Percentiles rank a stretch among this genome's conserved stretches.
phyloP scores from a whole-genome alignment of 2,113 vertebrate genomes.

The Erpornis zantholeuca region DNA sequence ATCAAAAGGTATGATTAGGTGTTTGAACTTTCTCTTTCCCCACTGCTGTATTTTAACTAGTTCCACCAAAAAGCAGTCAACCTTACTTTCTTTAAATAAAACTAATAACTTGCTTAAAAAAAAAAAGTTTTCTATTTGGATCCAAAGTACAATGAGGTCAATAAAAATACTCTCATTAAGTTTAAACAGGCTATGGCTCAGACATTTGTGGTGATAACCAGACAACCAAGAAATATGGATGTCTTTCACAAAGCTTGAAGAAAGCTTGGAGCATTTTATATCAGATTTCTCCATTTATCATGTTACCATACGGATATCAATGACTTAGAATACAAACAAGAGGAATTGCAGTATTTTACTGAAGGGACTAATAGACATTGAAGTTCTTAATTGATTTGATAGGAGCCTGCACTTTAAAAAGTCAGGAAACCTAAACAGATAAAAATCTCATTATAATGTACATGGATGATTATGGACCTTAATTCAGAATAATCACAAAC shows the following conservation, averaged over 20 bases:
- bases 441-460: neutral
- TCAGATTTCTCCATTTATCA: neutral
- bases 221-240: neutral
- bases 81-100: neutral
- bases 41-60: neutral
- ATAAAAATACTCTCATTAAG: neutral
- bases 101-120: neutral
- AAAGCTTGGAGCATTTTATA: neutral
- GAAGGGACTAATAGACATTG: neutral
- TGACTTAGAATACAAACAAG: neutral
- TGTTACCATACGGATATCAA: neutral
- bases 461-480: neutral
- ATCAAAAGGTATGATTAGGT: constrained; percentile 32
- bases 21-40: neutral
- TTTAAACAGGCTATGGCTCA: neutral
- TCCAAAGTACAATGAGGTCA: neutral
- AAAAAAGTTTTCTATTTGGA: neutral
- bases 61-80: neutral
- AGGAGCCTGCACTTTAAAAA: neutral
- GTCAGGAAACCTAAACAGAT: neutral
- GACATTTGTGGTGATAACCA: neutral
- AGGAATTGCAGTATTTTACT: neutral
- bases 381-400: neutral
- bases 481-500: neutral
- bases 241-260: neutral